These are phyloP conservation scores for Trinectes maculatus DNA, from an alignment of 2,113 vertebrate species.

Conservation along the genomic window DNA sequence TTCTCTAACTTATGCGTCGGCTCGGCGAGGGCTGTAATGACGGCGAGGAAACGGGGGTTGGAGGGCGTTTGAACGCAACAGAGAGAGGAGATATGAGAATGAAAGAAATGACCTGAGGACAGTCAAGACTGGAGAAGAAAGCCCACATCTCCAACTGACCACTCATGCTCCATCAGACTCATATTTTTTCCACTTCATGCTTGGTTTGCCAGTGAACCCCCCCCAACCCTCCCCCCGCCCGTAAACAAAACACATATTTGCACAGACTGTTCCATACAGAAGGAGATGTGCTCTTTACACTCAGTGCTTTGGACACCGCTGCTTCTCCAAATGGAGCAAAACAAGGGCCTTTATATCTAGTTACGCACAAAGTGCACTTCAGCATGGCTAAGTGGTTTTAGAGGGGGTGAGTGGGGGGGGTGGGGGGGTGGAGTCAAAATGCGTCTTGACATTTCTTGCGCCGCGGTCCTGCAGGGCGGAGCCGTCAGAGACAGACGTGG, in stretches of 20 bases:
- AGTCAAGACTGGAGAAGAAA: conserved; percentile 75
- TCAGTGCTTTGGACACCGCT: conserved; percentile 76
- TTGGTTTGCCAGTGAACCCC: conserved; percentile 80
- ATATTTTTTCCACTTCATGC: conserved; percentile 85
- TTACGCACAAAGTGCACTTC: conserved; percentile 77
- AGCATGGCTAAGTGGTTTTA: conserved; percentile 78
- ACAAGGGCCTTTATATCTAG: conserved; percentile 76
- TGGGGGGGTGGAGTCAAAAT: conserved; percentile 72
- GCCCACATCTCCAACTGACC: conserved; percentile 82
- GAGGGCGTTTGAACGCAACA: conserved; percentile 45
- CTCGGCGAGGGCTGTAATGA: conserved; percentile 64
- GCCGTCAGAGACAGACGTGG: conserved; percentile 73
- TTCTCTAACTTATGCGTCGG: conserved; percentile 45
- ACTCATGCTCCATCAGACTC: conserved; percentile 82
- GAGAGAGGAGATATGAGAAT: conserved; percentile 63
- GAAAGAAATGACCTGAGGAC: conserved; percentile 80
- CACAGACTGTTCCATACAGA: conserved; percentile 79
- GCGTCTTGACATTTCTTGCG: conserved; percentile 77
- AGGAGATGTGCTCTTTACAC: conserved; percentile 77
- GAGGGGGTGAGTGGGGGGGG: conserved; percentile 53
- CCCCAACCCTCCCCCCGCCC: conserved; percentile 54
- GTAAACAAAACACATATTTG: conserved; percentile 85
- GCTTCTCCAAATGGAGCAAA: conserved; percentile 71
- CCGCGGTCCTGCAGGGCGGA: conserved; percentile 59
- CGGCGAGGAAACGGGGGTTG: conserved; percentile 63